A percentile compares a stretch with the other conserved stretches of the same genome.
Conservation (phyloP, 1,140 invertebrate species). For the Planococcus citri region DNA sequence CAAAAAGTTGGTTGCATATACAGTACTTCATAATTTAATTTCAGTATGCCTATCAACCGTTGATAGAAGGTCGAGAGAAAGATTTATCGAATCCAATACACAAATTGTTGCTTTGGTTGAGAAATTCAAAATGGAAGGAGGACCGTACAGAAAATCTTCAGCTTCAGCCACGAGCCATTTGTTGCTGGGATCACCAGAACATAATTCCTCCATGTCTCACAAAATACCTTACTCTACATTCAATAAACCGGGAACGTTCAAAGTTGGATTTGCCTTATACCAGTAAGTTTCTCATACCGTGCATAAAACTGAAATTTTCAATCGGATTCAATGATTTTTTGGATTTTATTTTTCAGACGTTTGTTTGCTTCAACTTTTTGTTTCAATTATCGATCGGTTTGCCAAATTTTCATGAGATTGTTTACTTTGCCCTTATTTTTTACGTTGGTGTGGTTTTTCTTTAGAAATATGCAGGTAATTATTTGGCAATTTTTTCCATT, state of each 20-base stretch:
- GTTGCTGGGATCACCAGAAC: conserved; percentile 32
- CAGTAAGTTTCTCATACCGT: too few species aligned
- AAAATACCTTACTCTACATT: conserved; percentile 54
- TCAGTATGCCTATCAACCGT: conserved; percentile 81
- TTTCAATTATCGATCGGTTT: conserved; percentile 55
- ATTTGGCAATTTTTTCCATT: conserved; percentile 12
- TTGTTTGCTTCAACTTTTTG: conserved; percentile 61
- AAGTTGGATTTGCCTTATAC: conserved; percentile 59
- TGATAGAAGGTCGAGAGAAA: conserved; percentile 70
- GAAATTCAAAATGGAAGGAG: conserved; percentile 74
- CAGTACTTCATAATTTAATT: neutral
- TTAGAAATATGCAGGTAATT: conserved; percentile 51
- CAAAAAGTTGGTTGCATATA: too few species aligned
- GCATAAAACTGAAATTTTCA: too few species aligned
- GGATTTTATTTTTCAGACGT: conserved; percentile 48
- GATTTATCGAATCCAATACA: conserved; percentile 82
- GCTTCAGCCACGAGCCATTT: conserved; percentile 30
- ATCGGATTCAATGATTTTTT: neutral
- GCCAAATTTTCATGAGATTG: conserved; percentile 57
- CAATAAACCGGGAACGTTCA: conserved; percentile 54
- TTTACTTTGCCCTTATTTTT: conserved; percentile 63
- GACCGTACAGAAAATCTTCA: conserved; percentile 45
- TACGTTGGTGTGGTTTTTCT: conserved; percentile 66
- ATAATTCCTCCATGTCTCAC: conserved; percentile 29
- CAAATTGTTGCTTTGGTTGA: conserved; percentile 83